Conservation (phyloP, 30 jellyfish, hydroid and myxozoan species). For the Kudoa iwatai region DNA sequence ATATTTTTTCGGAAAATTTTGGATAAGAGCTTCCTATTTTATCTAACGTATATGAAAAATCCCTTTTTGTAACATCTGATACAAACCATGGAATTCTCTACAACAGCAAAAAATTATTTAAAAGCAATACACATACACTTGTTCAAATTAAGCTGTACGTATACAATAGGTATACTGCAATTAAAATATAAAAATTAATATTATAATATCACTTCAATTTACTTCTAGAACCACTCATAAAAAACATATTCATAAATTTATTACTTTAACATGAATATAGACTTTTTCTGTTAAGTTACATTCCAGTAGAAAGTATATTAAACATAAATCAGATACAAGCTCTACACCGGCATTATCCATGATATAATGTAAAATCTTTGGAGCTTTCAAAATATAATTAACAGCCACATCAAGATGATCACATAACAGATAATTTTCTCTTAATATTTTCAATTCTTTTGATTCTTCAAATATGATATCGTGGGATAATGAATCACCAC, state of each 20-base stretch:
- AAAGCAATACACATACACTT: too few relatives aligned
- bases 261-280: slow-evolving; percentile 44
- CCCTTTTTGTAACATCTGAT: slow-evolving; percentile 21
- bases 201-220: too few relatives aligned
- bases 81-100: slow-evolving; percentile 83
- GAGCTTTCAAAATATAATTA: too few relatives aligned
- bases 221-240: too few relatives aligned
- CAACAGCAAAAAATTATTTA: too few relatives aligned
- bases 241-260: too few relatives aligned
- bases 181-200: too few relatives aligned
- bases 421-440: slow-evolving; percentile 23
- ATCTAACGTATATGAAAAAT: slow-evolving; percentile 36
- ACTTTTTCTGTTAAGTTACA: slow-evolving; percentile 17
- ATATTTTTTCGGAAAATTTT: slow-evolving; percentile 7
- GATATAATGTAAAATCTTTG: slow-evolving; percentile 22
- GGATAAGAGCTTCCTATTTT: slow-evolving; percentile 20
- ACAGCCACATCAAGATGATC: slow-evolving; percentile 23
- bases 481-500: slow-evolving; percentile 26
- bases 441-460: slow-evolving; percentile 17
- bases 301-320: slow-evolving; percentile 33
- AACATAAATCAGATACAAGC: slow-evolving; percentile 35
- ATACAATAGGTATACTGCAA: too few relatives aligned
- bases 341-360: slow-evolving; percentile 79
- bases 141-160: too few relatives aligned
- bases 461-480: slow-evolving; percentile 28